Percentiles rank a stretch among this genome's conserved stretches.
Conservation (phyloP, 2,797 vertebrate genomes). For the Halcyon smyrnensis region DNA sequence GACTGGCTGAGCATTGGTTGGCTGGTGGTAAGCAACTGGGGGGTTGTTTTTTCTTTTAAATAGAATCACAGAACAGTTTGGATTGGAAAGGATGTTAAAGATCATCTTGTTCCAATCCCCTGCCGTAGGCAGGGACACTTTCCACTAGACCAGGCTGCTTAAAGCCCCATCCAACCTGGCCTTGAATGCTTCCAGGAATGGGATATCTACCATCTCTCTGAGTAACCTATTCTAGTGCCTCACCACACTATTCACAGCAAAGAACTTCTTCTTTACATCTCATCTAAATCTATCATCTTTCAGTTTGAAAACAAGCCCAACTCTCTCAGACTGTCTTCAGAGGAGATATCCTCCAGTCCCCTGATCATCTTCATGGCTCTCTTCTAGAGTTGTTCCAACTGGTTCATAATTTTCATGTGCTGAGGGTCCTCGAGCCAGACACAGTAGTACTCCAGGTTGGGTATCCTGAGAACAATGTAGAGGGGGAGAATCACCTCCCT, state of each 20-base stretch:
- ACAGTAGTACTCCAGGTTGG: too few relatives aligned
- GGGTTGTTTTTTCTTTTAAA: background rate
- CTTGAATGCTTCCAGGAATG: background rate
- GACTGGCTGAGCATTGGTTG: background rate
- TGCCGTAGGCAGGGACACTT: background rate
- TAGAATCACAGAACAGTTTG: background rate
- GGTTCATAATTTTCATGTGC: too few relatives aligned
- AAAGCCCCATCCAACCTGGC: background rate
- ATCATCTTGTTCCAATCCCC: background rate
- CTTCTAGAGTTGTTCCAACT: too few relatives aligned
- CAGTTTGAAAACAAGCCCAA: background rate
- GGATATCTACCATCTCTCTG: background rate
- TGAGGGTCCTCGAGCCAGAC: too few relatives aligned
- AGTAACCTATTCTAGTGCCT: background rate
- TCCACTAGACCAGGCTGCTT: background rate
- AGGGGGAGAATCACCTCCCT: too few relatives aligned
- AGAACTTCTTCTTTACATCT: background rate
- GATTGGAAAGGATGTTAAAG: background rate
- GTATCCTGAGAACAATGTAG: too few relatives aligned
- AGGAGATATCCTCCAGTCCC: too few relatives aligned
- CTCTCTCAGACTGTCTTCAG: too few relatives aligned
- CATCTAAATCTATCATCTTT: background rate
- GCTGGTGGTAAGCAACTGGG: accelerated
- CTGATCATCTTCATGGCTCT: too few relatives aligned
- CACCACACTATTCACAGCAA: background rate